These are phyloP conservation scores for Thymelicus acteon DNA, from an alignment of 2,888 invertebrate genomes.

Conservation along the genomic window DNA sequence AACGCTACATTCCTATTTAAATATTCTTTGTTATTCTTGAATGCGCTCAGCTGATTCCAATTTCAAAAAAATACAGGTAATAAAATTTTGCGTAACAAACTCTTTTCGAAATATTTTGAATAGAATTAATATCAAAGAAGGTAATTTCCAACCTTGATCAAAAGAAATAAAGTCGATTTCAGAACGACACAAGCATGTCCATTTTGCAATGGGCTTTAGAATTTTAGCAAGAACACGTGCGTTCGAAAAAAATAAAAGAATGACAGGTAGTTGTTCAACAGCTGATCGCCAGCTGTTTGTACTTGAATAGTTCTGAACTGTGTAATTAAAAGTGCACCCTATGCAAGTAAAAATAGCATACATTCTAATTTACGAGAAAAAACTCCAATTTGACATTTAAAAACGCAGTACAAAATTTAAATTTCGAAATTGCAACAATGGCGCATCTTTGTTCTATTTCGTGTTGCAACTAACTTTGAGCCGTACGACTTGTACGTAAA, in stretches of 20 bases:
- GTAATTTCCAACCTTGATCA: not conserved
- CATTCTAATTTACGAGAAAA: conserved; percentile 1
- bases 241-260: conserved; percentile 48
- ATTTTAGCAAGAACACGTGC: conserved; percentile 48
- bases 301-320: conserved; percentile 23
- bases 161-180: not conserved
- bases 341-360: not conserved
- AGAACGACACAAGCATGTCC: conserved; percentile 23
- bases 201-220: conserved; percentile 44
- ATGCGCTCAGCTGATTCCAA: conserved; percentile 44
- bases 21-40: conserved; percentile 13
- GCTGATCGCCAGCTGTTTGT: conserved; percentile 51
- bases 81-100: conserved; percentile 49
- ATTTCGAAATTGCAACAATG: conserved; percentile 6
- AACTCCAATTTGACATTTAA: conserved; percentile 20
- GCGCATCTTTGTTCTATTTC: conserved; percentile 1
- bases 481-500: not conserved
- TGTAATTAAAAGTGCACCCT: not conserved
- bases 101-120: conserved; percentile 38
- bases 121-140: not conserved
- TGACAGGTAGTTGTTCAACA: conserved; percentile 51
- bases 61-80: conserved; percentile 39
- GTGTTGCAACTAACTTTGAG: not conserved
- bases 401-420: conserved; percentile 9
- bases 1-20: conserved; percentile 14